These are phyloP conservation scores for Sinella curviseta DNA, from an alignment of 1,140 invertebrate genomes.

Conservation along the genomic window DNA sequence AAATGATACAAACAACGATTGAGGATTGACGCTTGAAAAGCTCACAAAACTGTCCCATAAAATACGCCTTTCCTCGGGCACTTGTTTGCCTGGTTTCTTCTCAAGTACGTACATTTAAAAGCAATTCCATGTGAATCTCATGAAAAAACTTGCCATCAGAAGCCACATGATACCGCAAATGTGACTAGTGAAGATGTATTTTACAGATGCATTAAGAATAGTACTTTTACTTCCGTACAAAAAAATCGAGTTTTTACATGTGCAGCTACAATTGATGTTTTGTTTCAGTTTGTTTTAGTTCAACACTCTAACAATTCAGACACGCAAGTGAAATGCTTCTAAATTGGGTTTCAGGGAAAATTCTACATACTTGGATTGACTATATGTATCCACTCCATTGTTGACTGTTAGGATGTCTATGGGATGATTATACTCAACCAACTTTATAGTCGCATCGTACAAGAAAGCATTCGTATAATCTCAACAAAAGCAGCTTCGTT, in stretches of 20 bases:
- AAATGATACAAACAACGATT: too few relatives aligned
- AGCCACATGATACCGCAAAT: background rate
- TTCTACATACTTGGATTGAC: background rate
- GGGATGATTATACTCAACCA: too few relatives aligned
- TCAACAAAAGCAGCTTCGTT: background rate
- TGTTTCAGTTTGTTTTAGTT: too few relatives aligned
- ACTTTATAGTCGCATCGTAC: too few relatives aligned
- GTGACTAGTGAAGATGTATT: background rate
- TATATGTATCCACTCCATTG: background rate
- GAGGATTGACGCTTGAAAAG: background rate
- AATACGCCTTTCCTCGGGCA: background rate
- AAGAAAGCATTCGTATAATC: too few relatives aligned
- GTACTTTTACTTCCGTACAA: background rate
- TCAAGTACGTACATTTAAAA: too few relatives aligned
- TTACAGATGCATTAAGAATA: background rate
- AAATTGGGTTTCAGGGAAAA: background rate
- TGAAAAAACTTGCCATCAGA: background rate
- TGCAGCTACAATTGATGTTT: background rate
- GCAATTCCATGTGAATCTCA: too few relatives aligned
- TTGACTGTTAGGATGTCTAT: too few relatives aligned
- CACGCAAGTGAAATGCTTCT: background rate
- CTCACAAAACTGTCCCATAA: background rate
- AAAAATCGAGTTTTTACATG: background rate
- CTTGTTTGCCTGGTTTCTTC: background rate
- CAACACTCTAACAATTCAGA: background rate